Base-by-base conservation (phyloP, 2,797 vertebrate species). In the Sciaenops ocellatus region DNA sequence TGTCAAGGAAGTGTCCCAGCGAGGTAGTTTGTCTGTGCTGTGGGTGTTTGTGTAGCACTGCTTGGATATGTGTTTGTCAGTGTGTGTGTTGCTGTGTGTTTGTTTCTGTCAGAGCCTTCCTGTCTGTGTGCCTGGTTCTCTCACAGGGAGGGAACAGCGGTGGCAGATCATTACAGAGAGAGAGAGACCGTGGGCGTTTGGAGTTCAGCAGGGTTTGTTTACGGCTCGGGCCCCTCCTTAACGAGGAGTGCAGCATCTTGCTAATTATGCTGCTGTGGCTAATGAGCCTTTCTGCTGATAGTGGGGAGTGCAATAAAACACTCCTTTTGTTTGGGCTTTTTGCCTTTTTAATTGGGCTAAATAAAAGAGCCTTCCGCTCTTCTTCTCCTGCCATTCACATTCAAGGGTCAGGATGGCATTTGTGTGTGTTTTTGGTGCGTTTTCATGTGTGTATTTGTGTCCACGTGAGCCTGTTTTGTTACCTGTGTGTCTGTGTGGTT, bases 241-340 rank as follows among this genome's bases (percentile, higher is more conserved):
- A 95, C 91, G 93, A 95, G 94, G 90, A 92, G 90, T 95, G 94
- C 94, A 87, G 94, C 95, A 95, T 95, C 94, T 95, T 94, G 94
- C 94, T 96, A 95, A 96, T 96, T 95, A 95, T 91, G 92, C 93
- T 91, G 94, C 94, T 92, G 94, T 85, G 90, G 94, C 94, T 95
- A 95, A 95, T 94, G 95, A 95, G 95, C 85, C 88, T 90, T 93
- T 95, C 92, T 86, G 89, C 89, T 90, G 93, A 92, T 95, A 93
- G 93, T 86, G 77, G 85, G 89, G 90, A 89, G 89, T 80, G 90
- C 88, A 89, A 92, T 93, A 93, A 95, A 94, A 89, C 87, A 78
- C 87, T 93, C 89, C 92, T 94, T 95, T 95, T 93, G 94, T 95
- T 93, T 85, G 87, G 85, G 88, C 82, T 89, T 92, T 93, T 92